phyloP scores from a whole-genome alignment of 2,888 invertebrate genomes.

The Choreutis nemorana region DNA sequence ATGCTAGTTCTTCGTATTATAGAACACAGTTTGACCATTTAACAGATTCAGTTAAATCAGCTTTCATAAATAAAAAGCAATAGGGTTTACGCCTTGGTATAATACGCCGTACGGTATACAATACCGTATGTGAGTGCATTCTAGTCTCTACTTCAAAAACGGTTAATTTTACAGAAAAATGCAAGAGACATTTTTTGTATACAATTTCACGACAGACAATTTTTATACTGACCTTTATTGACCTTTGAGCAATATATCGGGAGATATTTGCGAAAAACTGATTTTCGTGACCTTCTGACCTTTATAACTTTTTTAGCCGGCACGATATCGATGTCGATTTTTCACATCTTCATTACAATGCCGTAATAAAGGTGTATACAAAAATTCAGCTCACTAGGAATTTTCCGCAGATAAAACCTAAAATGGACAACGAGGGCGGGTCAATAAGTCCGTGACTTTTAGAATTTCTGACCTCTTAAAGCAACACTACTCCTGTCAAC shows the following conservation, averaged over 20 bases:
- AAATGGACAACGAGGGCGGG: too few relatives aligned
- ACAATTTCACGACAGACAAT: neutral
- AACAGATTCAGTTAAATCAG: too few relatives aligned
- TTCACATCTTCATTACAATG: constrained; percentile 3
- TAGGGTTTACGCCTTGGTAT: constrained; percentile 3
- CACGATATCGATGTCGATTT: constrained; percentile 3
- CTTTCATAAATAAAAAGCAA: constrained; percentile 3
- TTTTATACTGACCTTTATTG: constrained; percentile 1
- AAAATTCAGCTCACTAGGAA: constrained; percentile 4
- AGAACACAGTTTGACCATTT: too few relatives aligned
- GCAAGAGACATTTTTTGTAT: too few relatives aligned
- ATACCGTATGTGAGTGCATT: constrained; percentile 4
- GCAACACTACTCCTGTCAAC: too few relatives aligned
- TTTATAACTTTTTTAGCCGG: constrained; percentile 1
- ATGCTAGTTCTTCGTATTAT: too few relatives aligned
- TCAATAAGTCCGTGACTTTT: too few relatives aligned
- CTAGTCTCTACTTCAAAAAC: constrained; percentile 1
- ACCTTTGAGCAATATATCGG: neutral
- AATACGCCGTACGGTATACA: too few relatives aligned
- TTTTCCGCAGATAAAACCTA: too few relatives aligned
- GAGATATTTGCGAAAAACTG: constrained; percentile 3
- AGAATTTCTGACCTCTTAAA: too few relatives aligned
- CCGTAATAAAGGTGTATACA: constrained; percentile 4
- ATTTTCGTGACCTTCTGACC: constrained; percentile 5
- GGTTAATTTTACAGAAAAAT: neutral